Conservation (phyloP, 2,797 vertebrate genomes). For the Megalops cyprinoides region DNA sequence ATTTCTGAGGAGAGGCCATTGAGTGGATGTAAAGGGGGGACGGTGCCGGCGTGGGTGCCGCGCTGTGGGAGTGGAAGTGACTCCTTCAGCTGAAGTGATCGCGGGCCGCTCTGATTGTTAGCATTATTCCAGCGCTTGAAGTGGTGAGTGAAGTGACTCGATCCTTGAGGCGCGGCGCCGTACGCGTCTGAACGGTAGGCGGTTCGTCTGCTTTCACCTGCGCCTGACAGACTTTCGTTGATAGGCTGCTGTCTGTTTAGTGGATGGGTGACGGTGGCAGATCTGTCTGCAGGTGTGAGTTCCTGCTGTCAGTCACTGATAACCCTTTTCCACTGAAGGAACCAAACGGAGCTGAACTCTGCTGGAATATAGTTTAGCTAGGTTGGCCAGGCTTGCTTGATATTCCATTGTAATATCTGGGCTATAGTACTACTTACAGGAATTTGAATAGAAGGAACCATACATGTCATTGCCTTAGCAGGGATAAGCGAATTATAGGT, state of each 20-base stretch:
- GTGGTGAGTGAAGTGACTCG: background rate
- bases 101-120: background rate
- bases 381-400: background rate
- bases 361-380: background rate
- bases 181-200: background rate
- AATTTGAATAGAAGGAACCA: no score
- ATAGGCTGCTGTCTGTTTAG: background rate
- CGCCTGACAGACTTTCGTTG: background rate
- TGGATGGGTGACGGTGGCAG: background rate
- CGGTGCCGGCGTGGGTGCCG: background rate
- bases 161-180: background rate
- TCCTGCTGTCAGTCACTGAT: background rate
- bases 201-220: background rate
- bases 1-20: background rate
- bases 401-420: background rate
- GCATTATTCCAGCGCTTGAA: background rate
- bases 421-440: no score
- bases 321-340: background rate
- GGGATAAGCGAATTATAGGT: no score
- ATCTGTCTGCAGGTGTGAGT: background rate
- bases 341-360: background rate
- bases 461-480: no score
- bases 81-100: background rate
- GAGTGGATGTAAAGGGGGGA: background rate
- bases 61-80: background rate